These are phyloP conservation scores for Leptopilina drosophilae DNA, from an alignment of 2,888 invertebrate genomes.

Conservation along the genomic window DNA sequence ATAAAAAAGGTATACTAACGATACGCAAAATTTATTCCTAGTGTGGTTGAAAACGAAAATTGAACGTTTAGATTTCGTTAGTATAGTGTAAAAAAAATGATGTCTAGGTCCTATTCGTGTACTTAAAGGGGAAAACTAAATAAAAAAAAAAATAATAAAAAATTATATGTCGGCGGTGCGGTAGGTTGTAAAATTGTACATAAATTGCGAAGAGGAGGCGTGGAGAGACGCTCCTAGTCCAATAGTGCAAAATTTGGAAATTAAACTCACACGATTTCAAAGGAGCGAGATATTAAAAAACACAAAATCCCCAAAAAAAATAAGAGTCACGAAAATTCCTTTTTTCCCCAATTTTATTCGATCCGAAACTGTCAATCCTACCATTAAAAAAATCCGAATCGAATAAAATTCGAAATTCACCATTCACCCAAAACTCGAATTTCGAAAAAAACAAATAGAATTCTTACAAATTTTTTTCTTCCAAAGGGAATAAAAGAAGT, in stretches of 20 bases:
- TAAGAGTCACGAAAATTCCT: too few species aligned
- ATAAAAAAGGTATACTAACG: constrained; percentile 76
- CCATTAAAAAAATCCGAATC: too few species aligned
- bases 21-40: constrained; percentile 77
- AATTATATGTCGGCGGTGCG: constrained; percentile 77
- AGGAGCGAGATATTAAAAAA: constrained; percentile 57
- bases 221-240: constrained; percentile 72
- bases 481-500: constrained; percentile 31
- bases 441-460: too few species aligned
- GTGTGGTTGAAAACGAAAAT: constrained; percentile 76
- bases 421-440: too few species aligned
- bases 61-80: constrained; percentile 78
- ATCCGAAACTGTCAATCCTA: too few species aligned
- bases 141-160: constrained; percentile 54
- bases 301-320: not conserved
- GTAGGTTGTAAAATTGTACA: constrained; percentile 81
- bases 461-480: too few species aligned
- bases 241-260: constrained; percentile 63
- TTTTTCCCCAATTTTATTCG: too few species aligned
- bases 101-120: constrained; percentile 77
- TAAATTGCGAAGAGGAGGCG: constrained; percentile 80
- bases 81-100: constrained; percentile 77
- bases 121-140: constrained; percentile 69
- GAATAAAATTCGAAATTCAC: too few species aligned
- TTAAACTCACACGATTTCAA: constrained; percentile 54